These are phyloP conservation scores for Cheirogaleus major DNA, from an alignment of 2,797 vertebrate species.

Conservation along the genomic window DNA sequence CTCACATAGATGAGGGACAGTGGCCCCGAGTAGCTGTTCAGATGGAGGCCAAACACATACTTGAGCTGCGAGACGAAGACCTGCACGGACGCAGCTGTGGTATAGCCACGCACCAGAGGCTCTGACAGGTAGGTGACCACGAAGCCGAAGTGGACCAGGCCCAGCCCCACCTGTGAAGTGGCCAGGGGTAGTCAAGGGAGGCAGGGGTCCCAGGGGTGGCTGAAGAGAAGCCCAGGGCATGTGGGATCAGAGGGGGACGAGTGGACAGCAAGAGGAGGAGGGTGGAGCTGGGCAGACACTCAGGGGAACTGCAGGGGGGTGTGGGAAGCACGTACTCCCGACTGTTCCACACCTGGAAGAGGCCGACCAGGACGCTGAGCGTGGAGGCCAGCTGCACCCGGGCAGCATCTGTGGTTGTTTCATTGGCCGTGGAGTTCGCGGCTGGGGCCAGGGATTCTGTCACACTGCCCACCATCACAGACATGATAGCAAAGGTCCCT, in stretches of 20 bases:
- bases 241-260: not conserved
- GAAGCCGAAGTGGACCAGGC: conserved; percentile 94
- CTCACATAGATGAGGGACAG: conserved; percentile 85
- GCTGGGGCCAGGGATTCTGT: conserved; percentile 90
- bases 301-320: not conserved
- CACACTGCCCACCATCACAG: conserved; percentile 97
- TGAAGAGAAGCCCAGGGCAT: not conserved
- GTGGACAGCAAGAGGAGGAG: no score
- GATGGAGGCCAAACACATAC: conserved; percentile 90
- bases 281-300: not conserved
- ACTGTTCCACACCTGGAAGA: conserved; percentile 92
- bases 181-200: not conserved
- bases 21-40: conserved; percentile 87
- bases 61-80: conserved; percentile 96
- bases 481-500: conserved; percentile 97
- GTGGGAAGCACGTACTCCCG: no score
- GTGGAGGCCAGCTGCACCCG: conserved; percentile 93
- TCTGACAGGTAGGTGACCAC: conserved; percentile 98
- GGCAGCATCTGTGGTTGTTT: conserved; percentile 83
- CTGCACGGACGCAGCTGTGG: conserved; percentile 92
- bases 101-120: conserved; percentile 94
- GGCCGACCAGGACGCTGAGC: conserved; percentile 92
- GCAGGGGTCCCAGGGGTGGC: not conserved
- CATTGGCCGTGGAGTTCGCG: conserved; percentile 87
- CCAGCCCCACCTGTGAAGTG: conserved; percentile 89